Base-by-base conservation (phyloP, 2,888 invertebrate species). In the Argyresthia goedartella region DNA sequence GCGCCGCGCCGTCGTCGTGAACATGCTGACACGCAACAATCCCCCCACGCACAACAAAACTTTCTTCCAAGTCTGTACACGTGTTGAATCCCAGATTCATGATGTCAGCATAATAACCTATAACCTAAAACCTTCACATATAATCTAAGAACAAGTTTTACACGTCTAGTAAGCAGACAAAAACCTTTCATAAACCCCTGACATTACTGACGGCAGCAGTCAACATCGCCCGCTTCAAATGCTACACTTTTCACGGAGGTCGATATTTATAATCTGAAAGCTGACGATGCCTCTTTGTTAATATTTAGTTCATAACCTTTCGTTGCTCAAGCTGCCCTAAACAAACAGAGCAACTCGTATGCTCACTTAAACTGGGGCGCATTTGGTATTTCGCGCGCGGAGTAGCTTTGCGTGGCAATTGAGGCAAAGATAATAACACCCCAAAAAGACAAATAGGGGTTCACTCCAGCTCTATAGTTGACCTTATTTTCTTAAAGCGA, bases 371-470 rank as follows among this genome's bases (percentile, higher is more conserved):
- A 87, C 79, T 77, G 71, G 81, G 86, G 73, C 87, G 79, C 76
- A 81, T 76, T 87, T 86, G 80, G 84, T 85, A 84, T 86, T 84
- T 80, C 77, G 81, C 79, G 79, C 80, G 81, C 78, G 81, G 72
- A 71, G 69, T 73, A 72, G 76, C 77, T 81, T 81, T 81, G 70
- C 78, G 74, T 75, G 75, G 72, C 76, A 81, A 80, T 80, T 71
- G 81, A 75, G 71, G 73, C 73, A 77, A 67, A 79, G 80, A 81
- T 81, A 80, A 75, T 79, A 77, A 76, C 75, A 71, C 75, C 73
- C 77, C 67, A 65, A 77, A 81, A 84, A 82, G 77, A 77, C 79
- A 81, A 85, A 81, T 79, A 80, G 72, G 75, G 79, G 81, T 77
- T 76, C 69, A 71, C 73, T 71, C 64, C 69, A 76, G 76, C 76